Evolutionary conservation across 2,888 invertebrate species (phyloP).

Genomic region (Metellina segmentata): DNA sequence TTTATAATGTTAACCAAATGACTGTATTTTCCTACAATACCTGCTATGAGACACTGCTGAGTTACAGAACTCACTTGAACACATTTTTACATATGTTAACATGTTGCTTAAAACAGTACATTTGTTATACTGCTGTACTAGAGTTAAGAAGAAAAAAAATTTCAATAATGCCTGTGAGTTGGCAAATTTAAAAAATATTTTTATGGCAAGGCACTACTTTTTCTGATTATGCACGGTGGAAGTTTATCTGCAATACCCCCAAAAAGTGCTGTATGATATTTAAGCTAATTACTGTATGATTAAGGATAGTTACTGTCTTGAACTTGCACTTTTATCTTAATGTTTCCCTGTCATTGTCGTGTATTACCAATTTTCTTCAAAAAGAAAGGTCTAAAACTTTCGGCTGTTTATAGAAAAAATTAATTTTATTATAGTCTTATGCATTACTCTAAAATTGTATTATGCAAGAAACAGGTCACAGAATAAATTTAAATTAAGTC

Average conservation of each 20-base stretch:
- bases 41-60: constrained; percentile 54
- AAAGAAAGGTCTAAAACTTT: too few species aligned
- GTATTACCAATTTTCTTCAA: too few species aligned
- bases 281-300: not conserved
- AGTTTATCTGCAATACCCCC: constrained; percentile 24
- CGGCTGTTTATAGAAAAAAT: too few species aligned
- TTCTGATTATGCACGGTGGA: constrained; percentile 28
- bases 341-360: not conserved
- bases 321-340: constrained; percentile 23
- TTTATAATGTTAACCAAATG: constrained; percentile 56
- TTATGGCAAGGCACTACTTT: constrained; percentile 53
- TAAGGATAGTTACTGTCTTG: constrained; percentile 6
- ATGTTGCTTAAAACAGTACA: constrained; percentile 58
- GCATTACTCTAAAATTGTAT: not conserved
- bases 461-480: too few species aligned
- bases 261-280: constrained; percentile 1
- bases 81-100: constrained; percentile 71
- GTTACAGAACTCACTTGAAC: constrained; percentile 61
- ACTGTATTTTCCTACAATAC: constrained; percentile 73
- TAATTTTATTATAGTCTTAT: not conserved
- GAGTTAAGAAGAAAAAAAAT: constrained; percentile 28
- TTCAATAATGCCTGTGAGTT: constrained; percentile 32
- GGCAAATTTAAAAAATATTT: constrained; percentile 52
- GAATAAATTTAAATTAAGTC: too few species aligned
- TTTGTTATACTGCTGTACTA: constrained; percentile 55